These are phyloP conservation scores for Onychomys arenicola DNA, from an alignment of 2,797 vertebrate genomes.

Conservation along the genomic window DNA sequence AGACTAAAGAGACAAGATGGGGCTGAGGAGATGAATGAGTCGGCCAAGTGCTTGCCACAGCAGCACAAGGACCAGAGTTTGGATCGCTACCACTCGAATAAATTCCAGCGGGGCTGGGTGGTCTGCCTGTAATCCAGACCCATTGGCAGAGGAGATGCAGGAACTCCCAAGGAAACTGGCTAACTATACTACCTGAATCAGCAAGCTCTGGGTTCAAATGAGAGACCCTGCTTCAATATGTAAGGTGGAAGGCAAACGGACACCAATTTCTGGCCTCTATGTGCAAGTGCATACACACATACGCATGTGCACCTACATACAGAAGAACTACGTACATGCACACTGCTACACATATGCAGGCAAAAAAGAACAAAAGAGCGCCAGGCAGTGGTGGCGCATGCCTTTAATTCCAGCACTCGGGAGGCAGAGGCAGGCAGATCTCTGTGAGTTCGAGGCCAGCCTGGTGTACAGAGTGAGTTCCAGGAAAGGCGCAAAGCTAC, in stretches of 20 bases:
- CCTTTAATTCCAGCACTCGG: too few relatives aligned
- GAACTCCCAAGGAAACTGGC: background rate
- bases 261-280: background rate
- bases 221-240: background rate
- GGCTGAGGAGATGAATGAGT: background rate
- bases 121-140: background rate
- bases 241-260: background rate
- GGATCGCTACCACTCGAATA: background rate
- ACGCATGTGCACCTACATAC: background rate
- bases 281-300: background rate
- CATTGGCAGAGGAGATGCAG: background rate
- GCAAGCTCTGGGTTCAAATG: background rate
- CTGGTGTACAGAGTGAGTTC: too few relatives aligned
- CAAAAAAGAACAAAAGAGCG: background rate
- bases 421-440: too few relatives aligned
- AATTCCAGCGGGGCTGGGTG: background rate
- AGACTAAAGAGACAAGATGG: background rate
- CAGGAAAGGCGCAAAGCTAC: too few relatives aligned
- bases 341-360: background rate
- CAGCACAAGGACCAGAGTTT: background rate
- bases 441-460: too few relatives aligned
- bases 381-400: too few relatives aligned
- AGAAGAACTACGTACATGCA: background rate
- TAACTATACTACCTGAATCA: background rate
- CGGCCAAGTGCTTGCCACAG: background rate